These are phyloP conservation scores for Theristicus caerulescens DNA, from an alignment of 2,113 vertebrate species.

Conservation along the genomic window DNA sequence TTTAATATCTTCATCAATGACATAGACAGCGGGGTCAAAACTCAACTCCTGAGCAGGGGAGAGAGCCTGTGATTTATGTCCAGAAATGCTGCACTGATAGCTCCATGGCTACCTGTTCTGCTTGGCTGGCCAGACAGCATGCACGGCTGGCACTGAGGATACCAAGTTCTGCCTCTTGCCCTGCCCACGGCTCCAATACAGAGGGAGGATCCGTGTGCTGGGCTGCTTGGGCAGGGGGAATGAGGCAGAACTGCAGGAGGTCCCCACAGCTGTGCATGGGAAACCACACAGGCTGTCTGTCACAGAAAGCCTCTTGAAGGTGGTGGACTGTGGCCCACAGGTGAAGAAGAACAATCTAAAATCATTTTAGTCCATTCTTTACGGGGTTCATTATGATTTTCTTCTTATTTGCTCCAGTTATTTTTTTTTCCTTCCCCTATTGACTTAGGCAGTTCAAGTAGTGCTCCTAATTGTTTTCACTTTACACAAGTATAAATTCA, in stretches of 20 bases:
- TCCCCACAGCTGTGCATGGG: neutral
- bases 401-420: slow-evolving; percentile 28
- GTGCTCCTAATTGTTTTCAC: slow-evolving; percentile 15
- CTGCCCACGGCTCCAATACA: rapidly evolving
- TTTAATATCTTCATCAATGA: no score
- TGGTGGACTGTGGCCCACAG: neutral
- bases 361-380: neutral
- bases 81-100: neutral
- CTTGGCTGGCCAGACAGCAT: neutral
- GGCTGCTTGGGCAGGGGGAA: neutral
- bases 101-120: neutral
- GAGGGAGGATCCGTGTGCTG: rapidly evolving
- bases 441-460: neutral
- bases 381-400: neutral
- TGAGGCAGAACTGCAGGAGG: neutral
- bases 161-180: neutral
- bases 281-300: neutral
- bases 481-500: neutral
- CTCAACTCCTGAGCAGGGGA: neutral
- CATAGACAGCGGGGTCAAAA: no score
- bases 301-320: neutral
- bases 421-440: neutral
- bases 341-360: neutral
- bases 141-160: rapidly evolving
- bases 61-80: rapidly evolving